Base-by-base conservation (phyloP, 2,797 vertebrate species). In the Ctenopoma kingsleyae region DNA sequence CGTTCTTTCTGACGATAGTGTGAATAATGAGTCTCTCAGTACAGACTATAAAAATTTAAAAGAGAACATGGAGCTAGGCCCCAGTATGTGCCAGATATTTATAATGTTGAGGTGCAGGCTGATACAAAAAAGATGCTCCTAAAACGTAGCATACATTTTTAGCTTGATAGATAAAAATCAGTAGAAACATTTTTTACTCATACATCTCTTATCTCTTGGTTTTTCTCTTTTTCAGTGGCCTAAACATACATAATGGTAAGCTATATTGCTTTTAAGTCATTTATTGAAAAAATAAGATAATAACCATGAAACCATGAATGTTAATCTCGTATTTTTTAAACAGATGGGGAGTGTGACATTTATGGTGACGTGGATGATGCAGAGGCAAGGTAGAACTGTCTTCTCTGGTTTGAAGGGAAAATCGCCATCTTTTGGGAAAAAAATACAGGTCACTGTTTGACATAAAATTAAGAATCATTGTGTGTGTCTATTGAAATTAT, bases 41-140 rank as follows among this genome's bases (percentile, higher is more conserved):
- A 90, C 94, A 50, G 91, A 94, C 61, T 92, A 90, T 1, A 91
- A 93, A 67, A 91, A 88, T n/a, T 78, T n/a, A n/a, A n/a, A n/a
- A n/a, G n/a, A 94, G 50, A 61, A 36, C 1, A 91, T 22, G 82
- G 69, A 53, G 3, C 0, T 8, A 4, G 44, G 74, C 1, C 44
- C 40, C 38, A 53, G 1, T 0, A 20, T 35, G 88, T 93, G 30
- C 88, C 91, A 53, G 93, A 94, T 22, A 65, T 90, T 0, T 95
- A 96, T 2, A 93, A 96, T 49, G 93, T 95, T 11, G 93, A 83
- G 19, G 85, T 89, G 1, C 90, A 87, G 17, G 88, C 89, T 19
- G 60, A 69, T 40, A 15, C n/a, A 35, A 35, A 35, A 48, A 19
- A n/a, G n/a, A 25, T 25, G 27, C 27, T 30, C 4, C 27, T 30